These are phyloP conservation scores for Drosophila pruinosa DNA, from an alignment of 1,140 invertebrate genomes.

Conservation along the genomic window DNA sequence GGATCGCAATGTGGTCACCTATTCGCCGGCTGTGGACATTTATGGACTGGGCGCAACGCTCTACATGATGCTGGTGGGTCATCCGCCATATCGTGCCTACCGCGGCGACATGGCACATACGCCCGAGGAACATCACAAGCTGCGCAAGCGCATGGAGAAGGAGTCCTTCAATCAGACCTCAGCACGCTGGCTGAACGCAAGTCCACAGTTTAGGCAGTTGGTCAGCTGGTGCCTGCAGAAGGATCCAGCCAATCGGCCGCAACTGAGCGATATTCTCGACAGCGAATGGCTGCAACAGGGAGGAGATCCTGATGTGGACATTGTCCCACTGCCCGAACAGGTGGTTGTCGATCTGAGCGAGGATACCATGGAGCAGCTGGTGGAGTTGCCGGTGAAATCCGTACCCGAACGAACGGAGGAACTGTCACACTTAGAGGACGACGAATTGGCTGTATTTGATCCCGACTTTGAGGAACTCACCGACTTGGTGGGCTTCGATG, in stretches of 20 bases:
- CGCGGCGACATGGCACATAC: slow-evolving; percentile 63
- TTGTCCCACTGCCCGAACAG: slow-evolving; percentile 31
- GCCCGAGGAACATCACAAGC: slow-evolving; percentile 36
- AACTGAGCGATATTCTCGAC: slow-evolving; percentile 86
- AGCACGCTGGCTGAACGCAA: slow-evolving; percentile 88
- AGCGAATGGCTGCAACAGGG: slow-evolving; percentile 86
- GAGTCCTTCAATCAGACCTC: slow-evolving; percentile 63
- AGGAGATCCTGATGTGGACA: slow-evolving; percentile 42
- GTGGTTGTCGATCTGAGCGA: slow-evolving; percentile 60
- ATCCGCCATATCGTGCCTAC: slow-evolving; percentile 86
- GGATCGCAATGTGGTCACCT: slow-evolving; percentile 84
- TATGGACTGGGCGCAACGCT: slow-evolving; percentile 95
- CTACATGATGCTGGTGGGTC: slow-evolving; percentile 93
- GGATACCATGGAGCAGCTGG: slow-evolving; percentile 38
- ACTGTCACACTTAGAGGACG: slow-evolving; percentile 9
- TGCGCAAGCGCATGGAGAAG: slow-evolving; percentile 50
- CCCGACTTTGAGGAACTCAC: slow-evolving; percentile 6
- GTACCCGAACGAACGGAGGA: neutral
- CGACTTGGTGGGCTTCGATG: slow-evolving; percentile 59
- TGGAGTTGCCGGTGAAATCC: neutral
- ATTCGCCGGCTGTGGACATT: slow-evolving; percentile 94
- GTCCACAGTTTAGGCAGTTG: slow-evolving; percentile 88
- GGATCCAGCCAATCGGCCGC: slow-evolving; percentile 89
- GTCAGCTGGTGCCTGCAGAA: slow-evolving; percentile 90
- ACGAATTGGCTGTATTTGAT: slow-evolving; percentile 19